Evolutionary conservation across 2,113 vertebrate species (phyloP).

Genomic region (Xiphorhynchus elegans): DNA sequence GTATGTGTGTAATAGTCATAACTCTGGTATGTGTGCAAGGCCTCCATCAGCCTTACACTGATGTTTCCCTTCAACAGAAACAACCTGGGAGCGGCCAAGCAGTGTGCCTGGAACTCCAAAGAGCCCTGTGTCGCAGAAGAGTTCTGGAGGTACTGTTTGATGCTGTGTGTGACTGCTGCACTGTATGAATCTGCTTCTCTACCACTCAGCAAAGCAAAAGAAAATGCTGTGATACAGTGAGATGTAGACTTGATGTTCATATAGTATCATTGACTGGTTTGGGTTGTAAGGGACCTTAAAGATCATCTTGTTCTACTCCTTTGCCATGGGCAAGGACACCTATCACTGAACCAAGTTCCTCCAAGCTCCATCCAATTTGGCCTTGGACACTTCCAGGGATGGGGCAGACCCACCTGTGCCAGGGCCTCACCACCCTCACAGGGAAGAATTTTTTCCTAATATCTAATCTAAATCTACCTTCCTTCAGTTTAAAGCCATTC

Average conservation of each 20-base stretch:
- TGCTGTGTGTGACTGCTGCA: not conserved
- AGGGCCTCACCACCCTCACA: not conserved
- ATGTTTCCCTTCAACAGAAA: slow-evolving; percentile 79
- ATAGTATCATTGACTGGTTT: not conserved
- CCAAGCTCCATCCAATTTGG: not conserved
- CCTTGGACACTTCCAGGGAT: not conserved
- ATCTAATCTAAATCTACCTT: not conserved
- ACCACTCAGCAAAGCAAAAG: not conserved
- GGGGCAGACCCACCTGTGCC: not conserved
- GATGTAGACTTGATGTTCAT: not conserved
- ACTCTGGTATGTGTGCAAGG: not conserved
- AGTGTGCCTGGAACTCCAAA: slow-evolving; percentile 86
- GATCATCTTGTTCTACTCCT: accelerated
- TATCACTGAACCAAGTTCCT: not conserved
- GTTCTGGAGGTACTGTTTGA: slow-evolving; percentile 83
- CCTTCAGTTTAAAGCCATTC: not conserved
- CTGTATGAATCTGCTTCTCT: not conserved
- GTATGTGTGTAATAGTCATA: accelerated
- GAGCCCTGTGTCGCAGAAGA: slow-evolving; percentile 86
- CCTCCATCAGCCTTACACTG: not conserved
- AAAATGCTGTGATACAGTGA: not conserved
- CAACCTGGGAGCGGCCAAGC: slow-evolving; percentile 94
- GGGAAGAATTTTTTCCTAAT: not conserved
- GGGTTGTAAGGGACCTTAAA: not conserved
- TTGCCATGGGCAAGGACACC: not conserved